These are phyloP conservation scores for Nymphalis polychloros DNA, from an alignment of 2,888 invertebrate genomes.

Conservation along the genomic window DNA sequence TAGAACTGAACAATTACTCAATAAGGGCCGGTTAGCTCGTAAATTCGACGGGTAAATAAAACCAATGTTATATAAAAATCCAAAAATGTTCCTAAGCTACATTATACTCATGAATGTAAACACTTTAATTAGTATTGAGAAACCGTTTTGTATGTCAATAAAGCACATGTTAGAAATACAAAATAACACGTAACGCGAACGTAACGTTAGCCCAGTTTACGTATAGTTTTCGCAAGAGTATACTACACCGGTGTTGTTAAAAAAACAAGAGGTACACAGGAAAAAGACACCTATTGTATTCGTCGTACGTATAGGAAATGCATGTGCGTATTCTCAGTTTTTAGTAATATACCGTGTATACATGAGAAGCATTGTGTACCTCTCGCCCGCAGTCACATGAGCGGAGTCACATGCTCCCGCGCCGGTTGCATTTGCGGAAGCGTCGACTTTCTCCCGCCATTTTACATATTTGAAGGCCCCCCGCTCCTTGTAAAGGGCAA, in stretches of 20 bases:
- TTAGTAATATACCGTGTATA: conserved; percentile 5
- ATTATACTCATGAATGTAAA: conserved; percentile 43
- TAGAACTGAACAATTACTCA: neutral
- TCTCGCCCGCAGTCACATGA: conserved; percentile 55
- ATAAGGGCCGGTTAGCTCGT: neutral
- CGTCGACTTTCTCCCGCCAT: conserved; percentile 56
- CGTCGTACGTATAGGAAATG: conserved; percentile 1
- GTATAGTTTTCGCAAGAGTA: conserved; percentile 58
- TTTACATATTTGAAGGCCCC: conserved; percentile 46
- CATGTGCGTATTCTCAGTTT: conserved; percentile 5
- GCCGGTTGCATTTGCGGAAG: conserved; percentile 61
- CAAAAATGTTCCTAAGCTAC: conserved; percentile 12
- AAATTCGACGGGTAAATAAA: neutral
- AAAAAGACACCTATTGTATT: conserved; percentile 11
- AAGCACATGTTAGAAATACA: conserved; percentile 53
- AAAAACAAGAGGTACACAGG: conserved; percentile 1
- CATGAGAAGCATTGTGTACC: conserved; percentile 22
- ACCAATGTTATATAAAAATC: conserved; percentile 15
- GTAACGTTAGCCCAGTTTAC: conserved; percentile 53
- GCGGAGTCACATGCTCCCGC: conserved; percentile 56
- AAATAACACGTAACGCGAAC: conserved; percentile 55
- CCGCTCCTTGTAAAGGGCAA: conserved; percentile 44
- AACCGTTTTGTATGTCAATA: conserved; percentile 59
- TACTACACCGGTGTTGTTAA: conserved; percentile 21
- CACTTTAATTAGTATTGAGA: conserved; percentile 54